phyloP scores from a whole-genome alignment of 2,797 vertebrate genomes.

The Momotus momota region DNA sequence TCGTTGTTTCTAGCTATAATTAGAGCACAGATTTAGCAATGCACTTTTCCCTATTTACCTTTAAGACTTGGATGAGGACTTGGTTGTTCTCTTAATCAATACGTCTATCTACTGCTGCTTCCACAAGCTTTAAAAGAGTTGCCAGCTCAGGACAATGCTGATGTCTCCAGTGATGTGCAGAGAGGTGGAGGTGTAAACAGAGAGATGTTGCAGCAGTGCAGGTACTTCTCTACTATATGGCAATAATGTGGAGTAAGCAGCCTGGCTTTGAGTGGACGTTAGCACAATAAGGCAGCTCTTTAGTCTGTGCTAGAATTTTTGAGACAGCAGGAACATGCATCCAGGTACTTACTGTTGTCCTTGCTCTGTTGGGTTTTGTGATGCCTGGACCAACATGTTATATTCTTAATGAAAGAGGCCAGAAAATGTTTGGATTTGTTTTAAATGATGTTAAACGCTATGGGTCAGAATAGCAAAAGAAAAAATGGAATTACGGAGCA shows the following conservation, averaged over 20 bases:
- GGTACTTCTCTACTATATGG: background rate
- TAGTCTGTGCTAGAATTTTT: background rate
- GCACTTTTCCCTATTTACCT: background rate
- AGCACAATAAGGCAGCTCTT: background rate
- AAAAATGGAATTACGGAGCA: background rate
- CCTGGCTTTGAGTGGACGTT: background rate
- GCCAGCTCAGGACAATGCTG: slow-evolving; percentile 27
- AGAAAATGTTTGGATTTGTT: background rate
- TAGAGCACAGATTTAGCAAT: slow-evolving; percentile 24
- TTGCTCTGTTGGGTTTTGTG: background rate
- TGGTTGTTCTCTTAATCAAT: slow-evolving; percentile 22
- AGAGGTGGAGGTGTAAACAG: background rate
- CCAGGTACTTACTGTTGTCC: background rate
- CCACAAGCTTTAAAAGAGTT: slow-evolving; percentile 43
- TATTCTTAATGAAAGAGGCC: background rate
- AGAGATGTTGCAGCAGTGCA: background rate
- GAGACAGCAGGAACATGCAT: background rate
- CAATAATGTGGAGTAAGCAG: background rate
- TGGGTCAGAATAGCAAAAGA: background rate
- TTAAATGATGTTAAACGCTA: background rate
- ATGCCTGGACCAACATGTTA: background rate
- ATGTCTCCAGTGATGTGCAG: slow-evolving; percentile 7
- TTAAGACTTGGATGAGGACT: slow-evolving; percentile 5
- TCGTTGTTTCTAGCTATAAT: slow-evolving; percentile 27
- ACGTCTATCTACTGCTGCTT: background rate